These are phyloP conservation scores for Carduelis carduelis DNA, from an alignment of 2,797 vertebrate species.

Conservation along the genomic window DNA sequence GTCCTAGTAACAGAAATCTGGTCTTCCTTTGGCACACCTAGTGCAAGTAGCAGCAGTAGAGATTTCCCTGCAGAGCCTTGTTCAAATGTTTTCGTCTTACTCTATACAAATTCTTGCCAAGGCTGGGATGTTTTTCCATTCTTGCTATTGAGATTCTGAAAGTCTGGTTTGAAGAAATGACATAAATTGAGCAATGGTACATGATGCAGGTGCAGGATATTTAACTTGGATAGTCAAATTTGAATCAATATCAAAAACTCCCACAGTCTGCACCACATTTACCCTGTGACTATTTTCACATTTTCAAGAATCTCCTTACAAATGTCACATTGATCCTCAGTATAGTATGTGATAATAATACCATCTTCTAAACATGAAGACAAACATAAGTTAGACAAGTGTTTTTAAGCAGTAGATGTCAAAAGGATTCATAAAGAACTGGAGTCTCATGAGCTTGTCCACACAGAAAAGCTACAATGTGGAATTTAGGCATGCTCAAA, in stretches of 20 bases:
- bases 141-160: background rate
- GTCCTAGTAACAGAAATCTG: background rate
- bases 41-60: fast-evolving
- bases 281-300: background rate
- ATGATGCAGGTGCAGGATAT: background rate
- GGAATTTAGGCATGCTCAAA: background rate
- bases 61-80: background rate
- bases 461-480: fast-evolving
- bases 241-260: background rate
- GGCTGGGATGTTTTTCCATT: background rate
- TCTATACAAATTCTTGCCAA: background rate
- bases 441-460: background rate
- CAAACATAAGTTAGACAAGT: background rate
- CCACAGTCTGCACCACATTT: background rate
- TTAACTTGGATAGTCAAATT: background rate
- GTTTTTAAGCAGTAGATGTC: background rate
- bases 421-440: background rate
- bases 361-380: background rate
- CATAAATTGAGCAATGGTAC: background rate
- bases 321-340: background rate
- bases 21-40: background rate
- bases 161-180: background rate
- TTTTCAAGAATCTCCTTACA: background rate
- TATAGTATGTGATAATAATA: background rate
- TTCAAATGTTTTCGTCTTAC: background rate